Percentiles rank a stretch among this genome's conserved stretches.
Conservation (phyloP, 2,113 vertebrate species). For the Prionailurus viverrinus region DNA sequence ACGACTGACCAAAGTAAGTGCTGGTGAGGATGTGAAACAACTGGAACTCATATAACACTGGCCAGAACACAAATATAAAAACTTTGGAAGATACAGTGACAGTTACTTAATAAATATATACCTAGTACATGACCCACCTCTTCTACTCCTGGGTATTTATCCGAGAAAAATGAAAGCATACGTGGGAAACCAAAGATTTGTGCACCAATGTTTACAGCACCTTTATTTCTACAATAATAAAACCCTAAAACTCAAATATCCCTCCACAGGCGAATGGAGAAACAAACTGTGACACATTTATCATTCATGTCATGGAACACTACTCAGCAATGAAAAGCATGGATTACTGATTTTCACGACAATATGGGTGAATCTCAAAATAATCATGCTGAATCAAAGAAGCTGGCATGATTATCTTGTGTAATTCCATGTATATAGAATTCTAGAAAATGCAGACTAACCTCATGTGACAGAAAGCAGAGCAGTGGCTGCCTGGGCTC, state of each 20-base stretch:
- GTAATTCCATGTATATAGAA: not conserved
- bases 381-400: not conserved
- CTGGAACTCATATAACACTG: not conserved
- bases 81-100: not conserved
- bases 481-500: not conserved
- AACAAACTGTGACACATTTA: not conserved
- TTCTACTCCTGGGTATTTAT: not conserved
- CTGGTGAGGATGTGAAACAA: not conserved
- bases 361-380: not conserved
- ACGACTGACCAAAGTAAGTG: not conserved
- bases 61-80: not conserved
- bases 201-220: not conserved
- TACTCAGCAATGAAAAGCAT: not conserved
- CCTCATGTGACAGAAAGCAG: not conserved
- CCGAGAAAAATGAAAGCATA: not conserved
- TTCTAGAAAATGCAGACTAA: not conserved
- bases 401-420: not conserved
- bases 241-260: not conserved
- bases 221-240: not conserved
- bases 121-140: not conserved
- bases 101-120: constrained; percentile 1
- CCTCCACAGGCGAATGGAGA: not conserved
- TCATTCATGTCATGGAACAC: not conserved
- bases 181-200: not conserved
- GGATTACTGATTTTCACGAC: not conserved